These are phyloP conservation scores for Pogonognathellus flavescens DNA, from an alignment of 1,140 invertebrate species.

Conservation along the genomic window DNA sequence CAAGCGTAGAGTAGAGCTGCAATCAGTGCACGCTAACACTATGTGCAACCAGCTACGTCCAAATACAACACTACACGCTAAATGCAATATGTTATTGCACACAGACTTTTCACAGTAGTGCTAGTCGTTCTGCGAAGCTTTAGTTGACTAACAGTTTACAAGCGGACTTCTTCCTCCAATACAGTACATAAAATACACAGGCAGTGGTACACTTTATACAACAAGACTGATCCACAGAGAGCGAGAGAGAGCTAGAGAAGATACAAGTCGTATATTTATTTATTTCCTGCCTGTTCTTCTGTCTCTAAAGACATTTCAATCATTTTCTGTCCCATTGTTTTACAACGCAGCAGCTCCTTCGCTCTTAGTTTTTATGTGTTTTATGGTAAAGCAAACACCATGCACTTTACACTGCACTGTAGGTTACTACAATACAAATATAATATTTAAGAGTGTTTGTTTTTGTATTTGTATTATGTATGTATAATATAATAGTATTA, in stretches of 20 bases:
- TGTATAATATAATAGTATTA: background rate
- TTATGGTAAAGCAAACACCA: background rate
- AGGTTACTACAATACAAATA: background rate
- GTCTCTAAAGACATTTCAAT: conserved; percentile 16
- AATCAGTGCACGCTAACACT: conserved; percentile 17
- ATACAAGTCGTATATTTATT: conserved; percentile 1
- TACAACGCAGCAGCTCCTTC: background rate
- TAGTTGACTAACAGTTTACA: background rate
- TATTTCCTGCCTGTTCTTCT: conserved; percentile 18
- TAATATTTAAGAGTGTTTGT: background rate
- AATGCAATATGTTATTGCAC: background rate
- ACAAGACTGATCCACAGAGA: too few species aligned
- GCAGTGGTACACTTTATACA: background rate
- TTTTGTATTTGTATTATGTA: background rate
- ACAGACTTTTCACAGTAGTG: background rate
- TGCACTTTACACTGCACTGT: background rate
- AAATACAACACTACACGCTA: background rate
- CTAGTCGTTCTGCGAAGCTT: background rate
- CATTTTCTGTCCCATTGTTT: conserved; percentile 38
- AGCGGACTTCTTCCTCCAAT: background rate
- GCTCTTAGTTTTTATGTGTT: background rate
- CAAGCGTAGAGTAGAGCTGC: conserved; percentile 2
- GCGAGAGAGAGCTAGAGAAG: too few species aligned
- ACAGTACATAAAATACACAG: background rate
- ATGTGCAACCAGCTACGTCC: background rate